Conservation (phyloP, 1,140 invertebrate genomes). For the Platyura marginata region DNA sequence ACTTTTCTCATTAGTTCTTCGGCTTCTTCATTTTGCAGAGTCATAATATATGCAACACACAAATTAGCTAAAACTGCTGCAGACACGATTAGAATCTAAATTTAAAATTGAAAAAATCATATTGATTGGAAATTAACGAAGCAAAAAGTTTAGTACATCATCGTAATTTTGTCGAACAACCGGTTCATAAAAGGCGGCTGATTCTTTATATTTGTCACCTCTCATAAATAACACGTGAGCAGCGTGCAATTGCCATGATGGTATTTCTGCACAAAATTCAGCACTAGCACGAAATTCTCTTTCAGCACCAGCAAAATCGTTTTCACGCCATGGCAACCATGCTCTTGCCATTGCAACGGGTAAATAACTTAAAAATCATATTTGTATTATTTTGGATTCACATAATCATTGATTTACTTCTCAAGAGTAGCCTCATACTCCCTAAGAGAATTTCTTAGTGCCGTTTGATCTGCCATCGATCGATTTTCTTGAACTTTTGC, state of each 20-base stretch:
- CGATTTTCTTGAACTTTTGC: conserved; percentile 86
- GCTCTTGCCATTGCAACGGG: conserved; percentile 98
- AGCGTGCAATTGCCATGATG: conserved; percentile 93
- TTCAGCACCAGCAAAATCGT: conserved; percentile 89
- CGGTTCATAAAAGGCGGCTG: conserved; percentile 94
- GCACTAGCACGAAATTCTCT: conserved; percentile 91
- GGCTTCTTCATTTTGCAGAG: conserved; percentile 95
- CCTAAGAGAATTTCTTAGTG: conserved; percentile 73
- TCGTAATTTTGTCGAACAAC: conserved; percentile 95
- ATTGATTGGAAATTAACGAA: not conserved
- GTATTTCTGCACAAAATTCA: conserved; percentile 95
- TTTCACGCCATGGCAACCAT: conserved; percentile 96
- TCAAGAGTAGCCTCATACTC: conserved; percentile 89
- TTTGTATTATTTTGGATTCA: conserved; percentile 6
- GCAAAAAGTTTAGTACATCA: conserved; percentile 38
- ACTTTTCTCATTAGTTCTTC: conserved; percentile 94
- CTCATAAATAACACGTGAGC: conserved; percentile 99
- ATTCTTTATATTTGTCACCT: conserved; percentile 96
- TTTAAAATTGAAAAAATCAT: conserved; percentile 14
- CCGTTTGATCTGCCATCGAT: conserved; percentile 69
- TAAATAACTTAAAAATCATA: conserved; percentile 36
- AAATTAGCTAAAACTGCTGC: conserved; percentile 95
- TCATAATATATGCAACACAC: conserved; percentile 99
- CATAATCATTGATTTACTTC: too few species aligned
- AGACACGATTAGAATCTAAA: conserved; percentile 86